phyloP scores from a whole-genome alignment of 1,140 invertebrate genomes.

The Subanguina moxae region DNA sequence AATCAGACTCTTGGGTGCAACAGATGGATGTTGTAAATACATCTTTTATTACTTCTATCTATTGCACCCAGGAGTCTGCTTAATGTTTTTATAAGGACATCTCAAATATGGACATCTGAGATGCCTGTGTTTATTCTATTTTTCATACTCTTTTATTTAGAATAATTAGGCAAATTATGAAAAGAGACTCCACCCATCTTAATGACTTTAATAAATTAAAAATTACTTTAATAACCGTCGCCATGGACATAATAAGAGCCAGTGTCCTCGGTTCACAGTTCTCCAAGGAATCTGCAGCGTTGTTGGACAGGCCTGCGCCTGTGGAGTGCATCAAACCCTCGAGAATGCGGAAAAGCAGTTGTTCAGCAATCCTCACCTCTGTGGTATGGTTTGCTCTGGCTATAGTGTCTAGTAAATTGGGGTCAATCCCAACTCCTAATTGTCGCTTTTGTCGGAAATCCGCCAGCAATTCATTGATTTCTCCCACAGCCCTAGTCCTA shows the following conservation, averaged over 20 bases:
- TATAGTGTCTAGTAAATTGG: slow-evolving; percentile 70
- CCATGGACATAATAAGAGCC: slow-evolving; percentile 52
- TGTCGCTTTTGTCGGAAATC: slow-evolving; percentile 80
- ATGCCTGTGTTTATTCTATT: no score
- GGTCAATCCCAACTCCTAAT: slow-evolving; percentile 68
- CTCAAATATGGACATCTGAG: no score
- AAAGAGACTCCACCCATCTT: no score
- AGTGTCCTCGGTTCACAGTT: slow-evolving; percentile 44
- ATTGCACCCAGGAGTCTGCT: no score
- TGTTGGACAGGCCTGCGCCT: not conserved
- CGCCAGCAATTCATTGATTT: slow-evolving; percentile 76
- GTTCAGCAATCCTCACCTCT: slow-evolving; percentile 68
- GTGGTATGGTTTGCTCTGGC: slow-evolving; percentile 75
- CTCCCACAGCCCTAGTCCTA: slow-evolving; percentile 75
- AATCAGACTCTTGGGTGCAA: no score
- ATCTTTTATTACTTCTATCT: no score
- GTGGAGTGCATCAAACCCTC: slow-evolving; percentile 36
- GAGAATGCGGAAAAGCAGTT: slow-evolving; percentile 46
- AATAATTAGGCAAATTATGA: no score
- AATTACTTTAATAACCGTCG: slow-evolving; percentile 55
- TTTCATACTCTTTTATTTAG: no score
- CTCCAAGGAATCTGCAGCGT: slow-evolving; percentile 43
- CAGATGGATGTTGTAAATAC: no score
- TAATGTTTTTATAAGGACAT: no score
- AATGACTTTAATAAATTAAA: not conserved